Base-by-base conservation (phyloP, 2,113 vertebrate species). In the Tinamus guttatus region DNA sequence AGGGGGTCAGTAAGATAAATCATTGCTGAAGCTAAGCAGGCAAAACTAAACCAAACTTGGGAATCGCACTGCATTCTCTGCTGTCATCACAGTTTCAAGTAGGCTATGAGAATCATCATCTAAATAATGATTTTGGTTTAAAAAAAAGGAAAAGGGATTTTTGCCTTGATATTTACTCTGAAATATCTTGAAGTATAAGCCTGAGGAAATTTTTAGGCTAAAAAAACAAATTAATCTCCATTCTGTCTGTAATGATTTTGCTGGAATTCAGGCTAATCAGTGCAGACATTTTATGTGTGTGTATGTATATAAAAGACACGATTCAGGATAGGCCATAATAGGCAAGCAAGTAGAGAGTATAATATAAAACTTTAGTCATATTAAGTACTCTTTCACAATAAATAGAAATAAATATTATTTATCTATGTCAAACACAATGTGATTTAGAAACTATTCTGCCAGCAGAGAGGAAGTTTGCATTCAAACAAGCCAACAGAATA, bases 381-480 rank as follows among this genome's bases (percentile, higher is more conserved):
- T 41, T 6, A 90, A 70, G 34, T 63, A 77, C 43, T 59, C n/a
- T 6, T 6, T 4, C 19, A 34, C 38, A 93, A 87, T 95, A 96
- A 96, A 94, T 92, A 96, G 25, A 79, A 90, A 95, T 93, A 96
- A 95, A 71, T 94, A 86, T 12, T 56, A 62, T 59, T 40, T 13
- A 62, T 49, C 30, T 81, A 47, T 27, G 27, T 69, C 62, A 41
- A 80, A 47, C 52, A 81, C 83, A 80, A 67, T 43, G 38, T 32
- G 21, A 87, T 69, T 85, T 73, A 70, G 38, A 84, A 83, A 81
- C 77, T 81, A 86, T 68, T 94, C 79, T 87, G 79, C 85, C 81
- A 95, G 76, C 54, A 95, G 56, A 76, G 92, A 67, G 59, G 14
- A 75, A 83, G 3, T 40, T 41, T 54, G 74, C 2, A 41, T 51